Evolutionary conservation across 2,888 invertebrate genomes (phyloP), one percentile per base, ranked within the genome.

Genomic region (Andricus quercusramuli): DNA sequence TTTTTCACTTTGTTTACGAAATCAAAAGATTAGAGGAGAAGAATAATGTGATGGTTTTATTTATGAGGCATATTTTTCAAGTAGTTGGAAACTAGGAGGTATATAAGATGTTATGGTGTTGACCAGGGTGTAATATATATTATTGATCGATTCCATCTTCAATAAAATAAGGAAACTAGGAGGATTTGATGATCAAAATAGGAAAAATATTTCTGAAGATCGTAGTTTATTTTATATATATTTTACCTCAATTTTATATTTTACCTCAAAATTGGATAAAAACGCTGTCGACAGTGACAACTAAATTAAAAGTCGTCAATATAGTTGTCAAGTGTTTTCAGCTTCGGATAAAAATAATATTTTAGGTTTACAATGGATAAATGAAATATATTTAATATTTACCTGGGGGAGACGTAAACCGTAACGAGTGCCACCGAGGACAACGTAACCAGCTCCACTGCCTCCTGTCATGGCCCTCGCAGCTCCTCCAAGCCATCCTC

Each of bases 391-490:
- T 22, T 20, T 17, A 32, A n/a, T 74, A 32, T 74, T 56, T 84
- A 92, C 92, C 90, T 92, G 92, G 17, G 92, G 91, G 44, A 91
- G 94, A 90, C 96, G 95, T 88, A 96, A 95, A 87, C 95, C 95
- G 94, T 96, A 96, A 91, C 96, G 95, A 92, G 96, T 95, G 89
- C 95, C 95, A 89, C 96, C 96, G 93, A 96, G 94, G 91, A 95
- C 95, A 93, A 95, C 95, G 93, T 95, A 95, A 85, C 93, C 91
- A 80, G 89, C 88, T 77, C 87, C 88, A 77, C 87, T 86, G 82
- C 85, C 87, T 79, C 89, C 89, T 77, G 89, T 90, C 86, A 91
- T 88, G 76, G 90, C 87, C 81, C 89, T 89, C 74, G 91, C 89
- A 47, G 92, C 90, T 59, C 90, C 91, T 65, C 91, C 91, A 70